These are phyloP conservation scores for Altica lythri DNA, from an alignment of 2,888 invertebrate species.

Conservation along the genomic window DNA sequence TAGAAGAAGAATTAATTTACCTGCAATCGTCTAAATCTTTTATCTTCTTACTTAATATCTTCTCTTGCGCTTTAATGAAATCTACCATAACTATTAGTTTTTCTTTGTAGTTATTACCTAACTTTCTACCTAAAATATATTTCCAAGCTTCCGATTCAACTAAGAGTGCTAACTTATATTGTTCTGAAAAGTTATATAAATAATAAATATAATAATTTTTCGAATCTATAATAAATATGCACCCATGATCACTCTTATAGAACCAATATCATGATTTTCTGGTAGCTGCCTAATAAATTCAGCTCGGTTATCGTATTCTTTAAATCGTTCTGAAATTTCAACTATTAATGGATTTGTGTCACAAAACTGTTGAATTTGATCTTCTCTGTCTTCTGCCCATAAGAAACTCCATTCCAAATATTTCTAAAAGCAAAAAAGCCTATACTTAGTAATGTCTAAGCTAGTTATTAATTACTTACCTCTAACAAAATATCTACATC, in stretches of 20 bases:
- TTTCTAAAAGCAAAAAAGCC: slow-evolving; percentile 49
- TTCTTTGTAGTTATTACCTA: slow-evolving; percentile 71
- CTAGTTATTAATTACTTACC: slow-evolving; percentile 49
- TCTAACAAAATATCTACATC: slow-evolving; percentile 67
- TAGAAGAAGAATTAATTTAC: slow-evolving; percentile 35
- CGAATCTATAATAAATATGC: slow-evolving; percentile 10
- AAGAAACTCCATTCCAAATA: slow-evolving; percentile 68
- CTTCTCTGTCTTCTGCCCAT: slow-evolving; percentile 75
- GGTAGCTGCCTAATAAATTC: slow-evolving; percentile 67
- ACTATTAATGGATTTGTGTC: slow-evolving; percentile 73
- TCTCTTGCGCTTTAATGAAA: slow-evolving; percentile 77
- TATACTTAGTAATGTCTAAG: background rate
- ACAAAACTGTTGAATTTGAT: slow-evolving; percentile 71
- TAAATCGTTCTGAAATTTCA: slow-evolving; percentile 76
- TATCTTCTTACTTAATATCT: slow-evolving; percentile 69
- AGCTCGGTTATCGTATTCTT: slow-evolving; percentile 70
- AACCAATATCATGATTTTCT: slow-evolving; percentile 70
- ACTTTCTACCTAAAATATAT: slow-evolving; percentile 68
- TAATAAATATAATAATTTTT: background rate
- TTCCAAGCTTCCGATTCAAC: slow-evolving; percentile 84
- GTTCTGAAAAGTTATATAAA: slow-evolving; percentile 57
- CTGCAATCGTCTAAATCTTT: slow-evolving; percentile 77
- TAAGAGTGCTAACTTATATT: slow-evolving; percentile 67
- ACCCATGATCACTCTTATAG: slow-evolving; percentile 78
- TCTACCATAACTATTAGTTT: slow-evolving; percentile 72